Evolutionary conservation across 2,888 invertebrate genomes (phyloP).

Genomic region (Heliconius ismenius): DNA sequence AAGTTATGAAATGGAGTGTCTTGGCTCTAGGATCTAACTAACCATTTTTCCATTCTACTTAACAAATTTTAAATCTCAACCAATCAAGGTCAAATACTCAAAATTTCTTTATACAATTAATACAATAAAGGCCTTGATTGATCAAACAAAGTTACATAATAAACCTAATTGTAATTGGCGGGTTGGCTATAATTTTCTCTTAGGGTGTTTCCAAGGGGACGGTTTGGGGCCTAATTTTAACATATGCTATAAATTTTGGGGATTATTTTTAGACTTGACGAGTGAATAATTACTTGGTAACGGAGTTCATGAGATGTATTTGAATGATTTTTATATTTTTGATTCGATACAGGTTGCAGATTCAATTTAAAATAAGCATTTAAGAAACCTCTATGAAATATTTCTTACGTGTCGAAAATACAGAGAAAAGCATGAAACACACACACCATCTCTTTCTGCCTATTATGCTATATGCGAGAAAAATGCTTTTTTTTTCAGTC

Average conservation of each 20-base stretch:
- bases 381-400: too few relatives aligned
- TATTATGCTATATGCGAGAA: too few relatives aligned
- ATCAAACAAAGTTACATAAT: constrained; percentile 48
- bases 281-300: constrained; percentile 16
- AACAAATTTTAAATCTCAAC: neutral
- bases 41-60: neutral
- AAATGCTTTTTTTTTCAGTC: too few relatives aligned
- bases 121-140: constrained; percentile 25
- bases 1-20: neutral
- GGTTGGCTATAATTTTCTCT: constrained; percentile 50
- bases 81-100: neutral
- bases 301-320: neutral
- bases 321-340: neutral
- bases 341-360: neutral
- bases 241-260: constrained; percentile 42
- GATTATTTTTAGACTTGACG: constrained; percentile 36
- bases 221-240: constrained; percentile 43
- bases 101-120: constrained; percentile 8
- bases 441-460: too few relatives aligned
- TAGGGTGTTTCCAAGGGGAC: constrained; percentile 51
- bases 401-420: too few relatives aligned
- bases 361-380: neutral
- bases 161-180: constrained; percentile 63
- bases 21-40: neutral
- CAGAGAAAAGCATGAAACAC: too few relatives aligned